Evolutionary conservation across 2,797 vertebrate genomes (phyloP).

Genomic region (Sciurus carolinensis): DNA sequence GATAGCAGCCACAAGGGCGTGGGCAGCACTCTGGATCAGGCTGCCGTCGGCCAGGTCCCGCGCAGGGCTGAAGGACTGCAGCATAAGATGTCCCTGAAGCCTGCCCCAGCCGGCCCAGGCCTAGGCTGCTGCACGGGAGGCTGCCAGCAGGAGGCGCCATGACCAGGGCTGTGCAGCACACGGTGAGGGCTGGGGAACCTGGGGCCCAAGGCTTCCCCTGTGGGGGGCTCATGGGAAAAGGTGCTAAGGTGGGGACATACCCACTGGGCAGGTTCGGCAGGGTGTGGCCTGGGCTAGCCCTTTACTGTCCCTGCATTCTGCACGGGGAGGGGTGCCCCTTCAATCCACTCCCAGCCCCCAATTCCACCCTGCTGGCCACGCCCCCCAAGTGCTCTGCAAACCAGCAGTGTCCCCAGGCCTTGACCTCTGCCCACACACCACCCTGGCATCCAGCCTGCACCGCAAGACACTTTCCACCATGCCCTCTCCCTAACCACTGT

Average conservation of each 20-base stretch:
- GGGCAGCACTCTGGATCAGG: conserved; percentile 93
- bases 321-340: neutral
- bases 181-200: too few species aligned
- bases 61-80: conserved; percentile 93
- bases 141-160: too few species aligned
- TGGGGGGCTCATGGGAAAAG: fast-evolving
- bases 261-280: fast-evolving
- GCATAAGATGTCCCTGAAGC: neutral
- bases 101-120: neutral
- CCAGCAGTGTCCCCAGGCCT: neutral
- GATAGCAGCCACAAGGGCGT: conserved; percentile 92
- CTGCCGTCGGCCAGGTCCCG: conserved; percentile 91
- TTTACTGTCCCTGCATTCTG: too few species aligned
- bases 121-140: too few species aligned
- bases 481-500: too few species aligned
- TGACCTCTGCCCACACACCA: fast-evolving
- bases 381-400: too few species aligned
- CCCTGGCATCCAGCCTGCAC: fast-evolving
- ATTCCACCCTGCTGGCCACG: neutral
- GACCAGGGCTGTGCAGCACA: too few species aligned
- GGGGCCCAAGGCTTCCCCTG: neutral
- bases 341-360: neutral
- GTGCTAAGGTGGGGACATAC: fast-evolving
- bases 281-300: fast-evolving
- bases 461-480: neutral